Evolutionary conservation across 2,797 vertebrate species (phyloP), one percentile per base, ranked within the genome.

Genomic region (Erithacus rubecula): DNA sequence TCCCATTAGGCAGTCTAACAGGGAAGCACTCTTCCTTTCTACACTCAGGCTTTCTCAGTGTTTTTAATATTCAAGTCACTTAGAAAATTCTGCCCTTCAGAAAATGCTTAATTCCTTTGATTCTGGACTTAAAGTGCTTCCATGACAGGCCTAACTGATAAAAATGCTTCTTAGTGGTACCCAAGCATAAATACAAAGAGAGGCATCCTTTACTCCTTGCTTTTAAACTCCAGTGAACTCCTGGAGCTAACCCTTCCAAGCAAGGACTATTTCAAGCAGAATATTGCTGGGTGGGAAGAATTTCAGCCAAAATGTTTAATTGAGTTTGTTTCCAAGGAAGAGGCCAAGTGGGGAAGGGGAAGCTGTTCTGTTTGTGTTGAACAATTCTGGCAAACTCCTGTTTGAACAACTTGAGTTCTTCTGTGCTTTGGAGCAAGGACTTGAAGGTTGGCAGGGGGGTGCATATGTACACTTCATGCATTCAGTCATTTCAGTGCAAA

Each of bases 251-350:
- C 34, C 17, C n/a, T 74, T 86, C 90, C 56, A 63, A 92, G 80
- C 86, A 86, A 64, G 63, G 67, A 86, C 74, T 86, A 88, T 95
- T 91, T 95, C 70, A 69, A 91, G 92, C 47, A 94, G 74, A 95
- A 19, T 84, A 90, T 79, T 8, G 0, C 90, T 90, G 93, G 90
- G 86, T 94, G 80, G 94, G 93, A 90, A 87, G 74, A 90, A 84
- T 74, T 93, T 87, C 87, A 80, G 87, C 94, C 90, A 94, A 93
- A 93, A 91, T 41, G 11, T 87, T 93, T 92, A 94, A 96, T 86
- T 90, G 64, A 91, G 70, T 94, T 94, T 90, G 83, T 91, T 97
- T 95, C 91, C 83, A 96, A 90, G 90, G 75, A 85, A 87, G 80
- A 94, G 63, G 95, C 93, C 93, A 91, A 90, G 21, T 49, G 63